Conservation (phyloP, 1,140 invertebrate species). For the Colletes gigas region DNA sequence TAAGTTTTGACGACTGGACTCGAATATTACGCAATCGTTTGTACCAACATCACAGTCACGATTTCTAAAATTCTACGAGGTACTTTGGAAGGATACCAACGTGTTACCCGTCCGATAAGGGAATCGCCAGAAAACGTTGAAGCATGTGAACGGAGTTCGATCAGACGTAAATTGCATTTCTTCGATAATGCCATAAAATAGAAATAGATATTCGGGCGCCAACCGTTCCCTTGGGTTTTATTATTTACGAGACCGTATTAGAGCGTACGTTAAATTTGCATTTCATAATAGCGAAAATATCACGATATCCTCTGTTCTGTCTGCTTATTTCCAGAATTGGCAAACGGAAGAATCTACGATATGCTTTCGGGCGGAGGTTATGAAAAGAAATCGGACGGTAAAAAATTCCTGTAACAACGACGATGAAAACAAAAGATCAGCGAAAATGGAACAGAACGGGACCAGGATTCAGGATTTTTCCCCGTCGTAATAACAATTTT, state of each 20-base stretch:
- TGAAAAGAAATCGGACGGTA: not conserved
- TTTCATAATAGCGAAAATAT: not conserved
- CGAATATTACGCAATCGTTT: not conserved
- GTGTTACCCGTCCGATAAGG: conserved; percentile 21
- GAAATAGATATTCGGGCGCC: conserved; percentile 16
- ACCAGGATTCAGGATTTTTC: not conserved
- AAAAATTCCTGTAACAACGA: no score
- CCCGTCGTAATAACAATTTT: not conserved
- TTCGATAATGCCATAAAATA: conserved; percentile 33
- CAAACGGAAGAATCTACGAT: not conserved
- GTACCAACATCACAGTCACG: not conserved
- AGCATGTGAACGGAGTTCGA: not conserved
- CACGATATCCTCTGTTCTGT: not conserved
- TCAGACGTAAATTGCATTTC: conserved; percentile 15
- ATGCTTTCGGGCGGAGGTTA: not conserved
- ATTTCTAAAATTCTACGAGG: conserved; percentile 17
- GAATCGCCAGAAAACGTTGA: conserved; percentile 24
- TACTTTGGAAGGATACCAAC: conserved; percentile 30
- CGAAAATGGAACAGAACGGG: not conserved
- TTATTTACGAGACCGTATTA: not conserved
- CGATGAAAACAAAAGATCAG: not conserved
- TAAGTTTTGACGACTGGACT: not conserved
- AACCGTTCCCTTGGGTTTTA: conserved; percentile 5
- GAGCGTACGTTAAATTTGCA: conserved; percentile 1
- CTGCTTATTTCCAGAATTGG: conserved; percentile 3